These are phyloP conservation scores for Petrocephalus schoutedeni DNA, from an alignment of 2,797 vertebrate genomes.

Conservation along the genomic window DNA sequence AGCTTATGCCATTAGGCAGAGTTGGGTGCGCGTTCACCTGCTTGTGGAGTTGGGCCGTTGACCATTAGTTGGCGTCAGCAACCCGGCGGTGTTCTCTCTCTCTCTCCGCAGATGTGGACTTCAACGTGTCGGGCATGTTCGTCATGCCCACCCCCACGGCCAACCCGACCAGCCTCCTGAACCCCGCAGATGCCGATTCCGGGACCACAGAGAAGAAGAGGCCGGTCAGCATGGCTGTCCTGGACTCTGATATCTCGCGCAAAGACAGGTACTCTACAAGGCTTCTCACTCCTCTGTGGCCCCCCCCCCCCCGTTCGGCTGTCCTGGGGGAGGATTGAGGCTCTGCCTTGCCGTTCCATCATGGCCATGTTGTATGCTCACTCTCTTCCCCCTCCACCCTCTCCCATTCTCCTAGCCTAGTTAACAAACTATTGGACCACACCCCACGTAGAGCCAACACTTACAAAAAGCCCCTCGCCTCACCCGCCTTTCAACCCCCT, in stretches of 20 bases:
- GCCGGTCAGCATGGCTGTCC: slow-evolving; percentile 77
- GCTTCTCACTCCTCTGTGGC: slow-evolving; percentile 30
- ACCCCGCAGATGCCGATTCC: slow-evolving; percentile 67
- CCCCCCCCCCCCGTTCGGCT: slow-evolving; percentile 54
- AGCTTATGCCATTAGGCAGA: background rate
- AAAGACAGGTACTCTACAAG: slow-evolving; percentile 85
- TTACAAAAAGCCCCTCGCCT: slow-evolving; percentile 81
- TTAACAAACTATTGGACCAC: slow-evolving; percentile 85
- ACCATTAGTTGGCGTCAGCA: no score
- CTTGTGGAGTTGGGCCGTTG: background rate
- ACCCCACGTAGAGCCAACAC: slow-evolving; percentile 75
- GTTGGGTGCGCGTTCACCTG: background rate
- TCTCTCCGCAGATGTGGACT: slow-evolving; percentile 63
- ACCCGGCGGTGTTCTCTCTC: background rate
- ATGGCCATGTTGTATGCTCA: slow-evolving; percentile 53
- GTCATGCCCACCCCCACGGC: slow-evolving; percentile 66
- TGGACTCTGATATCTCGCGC: slow-evolving; percentile 78
- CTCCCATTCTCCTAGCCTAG: slow-evolving; percentile 70
- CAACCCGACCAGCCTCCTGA: slow-evolving; percentile 60
- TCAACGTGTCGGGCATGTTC: slow-evolving; percentile 93
- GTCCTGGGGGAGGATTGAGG: slow-evolving; percentile 49
- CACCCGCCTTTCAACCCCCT: slow-evolving; percentile 82
- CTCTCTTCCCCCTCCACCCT: slow-evolving; percentile 64
- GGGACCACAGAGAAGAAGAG: slow-evolving; percentile 77
- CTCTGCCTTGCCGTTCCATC: slow-evolving; percentile 53